Conservation (phyloP, 2,113 vertebrate genomes). For the Ivindomyrus marchei region DNA sequence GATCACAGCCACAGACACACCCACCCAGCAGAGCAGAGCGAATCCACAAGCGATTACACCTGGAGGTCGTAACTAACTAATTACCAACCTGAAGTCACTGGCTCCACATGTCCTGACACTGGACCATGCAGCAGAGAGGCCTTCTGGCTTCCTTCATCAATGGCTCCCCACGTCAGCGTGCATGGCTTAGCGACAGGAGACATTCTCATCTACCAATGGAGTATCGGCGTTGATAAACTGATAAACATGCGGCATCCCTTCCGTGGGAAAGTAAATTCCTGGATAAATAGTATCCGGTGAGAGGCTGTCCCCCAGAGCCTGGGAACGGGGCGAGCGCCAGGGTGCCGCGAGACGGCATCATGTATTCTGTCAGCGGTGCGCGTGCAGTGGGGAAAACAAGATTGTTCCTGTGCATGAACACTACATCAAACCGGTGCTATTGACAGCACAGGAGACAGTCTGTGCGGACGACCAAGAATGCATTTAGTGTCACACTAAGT, state of each 20-base stretch:
- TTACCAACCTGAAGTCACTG: background rate
- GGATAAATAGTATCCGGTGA: background rate
- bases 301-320: background rate
- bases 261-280: background rate
- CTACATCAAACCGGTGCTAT: conserved; percentile 13
- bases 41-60: background rate
- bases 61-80: background rate
- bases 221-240: background rate
- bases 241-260: background rate
- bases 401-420: conserved; percentile 10
- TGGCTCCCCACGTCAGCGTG: background rate
- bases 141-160: background rate
- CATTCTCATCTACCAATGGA: background rate
- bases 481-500: background rate
- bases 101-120: background rate
- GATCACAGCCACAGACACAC: background rate
- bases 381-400: conserved; percentile 7
- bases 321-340: background rate
- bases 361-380: background rate
- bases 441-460: conserved; percentile 10
- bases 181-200: background rate
- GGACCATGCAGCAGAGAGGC: background rate
- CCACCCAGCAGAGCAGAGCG: background rate
- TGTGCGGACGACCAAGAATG: background rate
- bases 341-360: background rate